phyloP scores from a whole-genome alignment of 2,888 invertebrate species.

The Tortricodes alternella region DNA sequence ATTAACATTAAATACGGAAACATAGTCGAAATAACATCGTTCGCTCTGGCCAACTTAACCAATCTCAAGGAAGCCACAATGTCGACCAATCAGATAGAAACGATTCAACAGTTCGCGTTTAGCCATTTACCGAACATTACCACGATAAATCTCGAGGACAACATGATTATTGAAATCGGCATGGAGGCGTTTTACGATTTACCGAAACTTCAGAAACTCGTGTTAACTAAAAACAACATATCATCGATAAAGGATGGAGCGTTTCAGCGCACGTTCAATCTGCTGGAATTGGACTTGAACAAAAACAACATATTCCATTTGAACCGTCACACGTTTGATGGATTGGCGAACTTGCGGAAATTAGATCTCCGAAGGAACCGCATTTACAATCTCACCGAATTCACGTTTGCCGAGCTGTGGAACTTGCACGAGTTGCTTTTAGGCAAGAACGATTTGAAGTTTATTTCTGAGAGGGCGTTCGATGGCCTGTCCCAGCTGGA shows the following conservation, averaged over 20 bases:
- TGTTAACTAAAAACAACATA: constrained; percentile 93
- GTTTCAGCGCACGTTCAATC: constrained; percentile 87
- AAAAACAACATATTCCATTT: constrained; percentile 88
- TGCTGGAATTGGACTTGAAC: constrained; percentile 91
- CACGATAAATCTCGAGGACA: constrained; percentile 88
- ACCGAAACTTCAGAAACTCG: constrained; percentile 88
- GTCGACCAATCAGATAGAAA: constrained; percentile 87
- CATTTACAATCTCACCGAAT: constrained; percentile 89
- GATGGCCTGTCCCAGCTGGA: constrained; percentile 88
- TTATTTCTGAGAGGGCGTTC: constrained; percentile 89
- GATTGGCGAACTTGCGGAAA: constrained; percentile 87
- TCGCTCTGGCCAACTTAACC: constrained; percentile 89
- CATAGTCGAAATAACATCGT: constrained; percentile 86
- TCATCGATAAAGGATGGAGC: constrained; percentile 92
- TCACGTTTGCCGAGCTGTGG: constrained; percentile 90
- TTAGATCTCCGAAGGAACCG: constrained; percentile 89
- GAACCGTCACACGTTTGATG: constrained; percentile 90
- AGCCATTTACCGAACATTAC: constrained; percentile 87
- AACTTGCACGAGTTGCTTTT: constrained; percentile 87
- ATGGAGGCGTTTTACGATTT: constrained; percentile 88
- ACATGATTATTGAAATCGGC: constrained; percentile 88
- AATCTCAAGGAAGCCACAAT: constrained; percentile 86
- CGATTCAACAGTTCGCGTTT: constrained; percentile 86
- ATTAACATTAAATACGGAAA: constrained; percentile 88
- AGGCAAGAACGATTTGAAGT: constrained; percentile 87